Evolutionary conservation across 2,113 vertebrate species (phyloP).

Genomic region (Dicaeum eximium): DNA sequence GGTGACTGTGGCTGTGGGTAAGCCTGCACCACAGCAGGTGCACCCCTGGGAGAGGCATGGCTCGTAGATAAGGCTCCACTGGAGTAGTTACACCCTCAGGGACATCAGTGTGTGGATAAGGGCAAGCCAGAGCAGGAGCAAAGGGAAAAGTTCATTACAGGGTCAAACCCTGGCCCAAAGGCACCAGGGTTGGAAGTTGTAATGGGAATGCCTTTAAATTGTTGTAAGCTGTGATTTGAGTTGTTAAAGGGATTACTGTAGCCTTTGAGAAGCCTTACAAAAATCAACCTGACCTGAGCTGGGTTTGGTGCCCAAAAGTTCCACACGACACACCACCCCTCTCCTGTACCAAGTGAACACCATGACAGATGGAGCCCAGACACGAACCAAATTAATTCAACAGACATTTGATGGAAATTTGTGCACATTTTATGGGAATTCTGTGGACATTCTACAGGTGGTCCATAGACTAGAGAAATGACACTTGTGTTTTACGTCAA

Average conservation of each 20-base stretch:
- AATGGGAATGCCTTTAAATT: neutral
- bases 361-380: neutral
- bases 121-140: neutral
- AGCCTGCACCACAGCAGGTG: neutral
- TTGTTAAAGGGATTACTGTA: neutral
- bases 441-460: neutral
- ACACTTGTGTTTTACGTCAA: neutral
- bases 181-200: neutral
- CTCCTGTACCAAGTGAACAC: neutral
- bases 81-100: neutral
- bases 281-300: neutral
- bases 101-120: neutral
- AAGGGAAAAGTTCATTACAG: neutral
- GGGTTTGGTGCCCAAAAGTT: neutral
- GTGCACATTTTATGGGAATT: neutral
- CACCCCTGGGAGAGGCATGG: neutral
- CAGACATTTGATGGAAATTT: neutral
- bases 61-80: neutral
- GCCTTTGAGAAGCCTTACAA: neutral
- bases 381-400: neutral
- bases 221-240: neutral
- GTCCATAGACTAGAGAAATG: neutral
- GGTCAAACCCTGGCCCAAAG: neutral
- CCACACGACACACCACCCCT: neutral
- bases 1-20: neutral